Base-by-base conservation (phyloP, 2,113 vertebrate genomes). In the Epinephelus moara region DNA sequence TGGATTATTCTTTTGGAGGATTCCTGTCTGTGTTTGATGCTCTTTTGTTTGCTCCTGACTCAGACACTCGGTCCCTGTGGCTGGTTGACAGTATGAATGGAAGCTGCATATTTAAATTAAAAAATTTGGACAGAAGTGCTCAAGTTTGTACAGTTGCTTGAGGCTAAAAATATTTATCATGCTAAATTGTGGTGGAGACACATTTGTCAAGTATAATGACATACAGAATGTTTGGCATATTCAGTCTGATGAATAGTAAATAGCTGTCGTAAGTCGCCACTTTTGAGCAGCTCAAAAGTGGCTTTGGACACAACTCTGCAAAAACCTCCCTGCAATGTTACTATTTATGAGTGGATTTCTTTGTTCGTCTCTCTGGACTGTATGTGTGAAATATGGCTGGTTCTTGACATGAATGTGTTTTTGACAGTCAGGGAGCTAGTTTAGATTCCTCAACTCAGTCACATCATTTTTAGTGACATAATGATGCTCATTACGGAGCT, bases 401-500 rank as follows among this genome's bases (percentile, higher is more conserved):
- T 47, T 37, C 47, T 73, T 72, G 42, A 84, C 74, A 40, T 19
- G 47, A 64, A 23, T 55, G 21, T 79, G 42, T 82, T 85, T 70
- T 63, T 80, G 80, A 82, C 72, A 80, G 75, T 55, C 9, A 19
- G 49, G 23, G 33, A 82, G 55, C 64, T 68, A 30, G 69, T 86
- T 84, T 62, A 14, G 62, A 68, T 66, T 55, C 77, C 40, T 84
- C 70, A 76, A 50, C 50, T 76, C 49, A 77, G 57, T 78, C 70
- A 12, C 4, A 7, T 81, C 19, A 66, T 61, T 62, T 69, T 63
- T 49, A 57, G 45, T 80, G 84, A 91, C 81, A 86, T 79, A 63
- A 85, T n/a, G 82, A 70, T 55, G 63, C 85, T 87, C 84, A 82
- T 91, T 89, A 82, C 2, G 42, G 60, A 69, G 70, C 50, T 57